Percentiles rank a stretch among this genome's conserved stretches.
phyloP scores from a whole-genome alignment of 2,797 vertebrate genomes.

The Benthosema pterotum region DNA sequence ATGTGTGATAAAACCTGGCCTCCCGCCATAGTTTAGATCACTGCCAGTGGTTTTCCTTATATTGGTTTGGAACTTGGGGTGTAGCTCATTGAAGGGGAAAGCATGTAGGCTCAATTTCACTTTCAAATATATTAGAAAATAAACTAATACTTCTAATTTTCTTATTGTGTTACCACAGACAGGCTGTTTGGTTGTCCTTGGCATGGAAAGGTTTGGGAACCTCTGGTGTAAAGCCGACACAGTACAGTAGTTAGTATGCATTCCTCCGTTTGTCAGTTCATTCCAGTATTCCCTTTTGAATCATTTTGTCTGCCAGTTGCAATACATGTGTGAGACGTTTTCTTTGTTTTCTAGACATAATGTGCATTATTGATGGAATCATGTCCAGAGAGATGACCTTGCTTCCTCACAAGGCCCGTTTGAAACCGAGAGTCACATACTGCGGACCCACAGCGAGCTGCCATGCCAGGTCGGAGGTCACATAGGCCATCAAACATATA shows the following conservation, averaged over 20 bases:
- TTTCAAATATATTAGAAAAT: no score
- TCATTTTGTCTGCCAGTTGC: conserved; percentile 11
- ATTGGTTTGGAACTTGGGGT: no score
- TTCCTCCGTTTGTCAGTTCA: background rate
- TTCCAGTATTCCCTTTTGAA: conserved; percentile 11
- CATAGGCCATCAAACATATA: conserved; percentile 5
- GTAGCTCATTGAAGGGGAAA: no score
- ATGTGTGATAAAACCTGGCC: conserved; percentile 18
- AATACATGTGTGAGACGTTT: conserved; percentile 7
- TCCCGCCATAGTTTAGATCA: no score
- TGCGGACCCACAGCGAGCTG: background rate
- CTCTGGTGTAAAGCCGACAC: no score
- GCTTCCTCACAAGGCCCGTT: conserved; percentile 7
- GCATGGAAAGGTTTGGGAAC: no score
- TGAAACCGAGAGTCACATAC: conserved; percentile 27
- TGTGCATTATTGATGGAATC: conserved; percentile 49
- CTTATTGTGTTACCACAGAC: no score
- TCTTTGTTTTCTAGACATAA: conserved; percentile 29
- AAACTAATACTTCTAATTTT: no score
- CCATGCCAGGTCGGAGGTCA: background rate
- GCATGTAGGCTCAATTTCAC: no score
- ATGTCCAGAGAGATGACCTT: conserved; percentile 33
- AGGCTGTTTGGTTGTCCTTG: no score
- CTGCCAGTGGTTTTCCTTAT: no score
- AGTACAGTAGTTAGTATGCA: no score